A percentile compares a stretch with the other conserved stretches of the same genome.
Conservation (phyloP, 2,113 vertebrate species). For the Neoarius graeffei region DNA sequence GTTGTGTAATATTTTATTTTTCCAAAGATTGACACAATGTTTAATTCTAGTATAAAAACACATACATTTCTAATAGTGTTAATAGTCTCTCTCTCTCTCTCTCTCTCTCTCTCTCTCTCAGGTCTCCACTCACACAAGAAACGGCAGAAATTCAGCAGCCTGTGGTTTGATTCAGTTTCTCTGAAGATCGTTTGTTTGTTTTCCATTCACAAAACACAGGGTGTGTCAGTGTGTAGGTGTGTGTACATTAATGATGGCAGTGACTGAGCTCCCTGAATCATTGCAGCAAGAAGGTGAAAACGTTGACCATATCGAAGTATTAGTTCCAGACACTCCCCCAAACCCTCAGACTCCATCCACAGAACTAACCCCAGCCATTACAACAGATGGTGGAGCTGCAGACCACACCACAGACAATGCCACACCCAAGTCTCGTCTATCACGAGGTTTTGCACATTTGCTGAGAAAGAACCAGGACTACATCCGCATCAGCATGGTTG, state of each 20-base stretch:
- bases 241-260: background rate
- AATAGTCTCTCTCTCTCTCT: background rate
- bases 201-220: background rate
- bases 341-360: conserved; percentile 42
- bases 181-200: too few relatives aligned
- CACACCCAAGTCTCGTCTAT: background rate
- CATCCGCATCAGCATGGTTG: conserved; percentile 78
- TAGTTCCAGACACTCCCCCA: conserved; percentile 23
- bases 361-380: background rate
- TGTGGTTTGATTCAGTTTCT: background rate
- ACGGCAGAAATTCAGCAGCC: background rate
- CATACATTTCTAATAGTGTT: background rate
- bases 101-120: background rate
- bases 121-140: background rate
- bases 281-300: conserved; percentile 54
- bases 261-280: background rate
- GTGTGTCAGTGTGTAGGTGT: background rate
- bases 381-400: background rate
- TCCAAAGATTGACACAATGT: background rate
- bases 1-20: background rate
- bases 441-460: conserved; percentile 62
- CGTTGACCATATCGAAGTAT: conserved; percentile 56
- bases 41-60: background rate
- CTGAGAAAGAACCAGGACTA: conserved; percentile 81
- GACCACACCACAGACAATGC: conserved; percentile 54